Conservation (phyloP, 2,113 vertebrate species). For the Patagioenas fasciata region DNA sequence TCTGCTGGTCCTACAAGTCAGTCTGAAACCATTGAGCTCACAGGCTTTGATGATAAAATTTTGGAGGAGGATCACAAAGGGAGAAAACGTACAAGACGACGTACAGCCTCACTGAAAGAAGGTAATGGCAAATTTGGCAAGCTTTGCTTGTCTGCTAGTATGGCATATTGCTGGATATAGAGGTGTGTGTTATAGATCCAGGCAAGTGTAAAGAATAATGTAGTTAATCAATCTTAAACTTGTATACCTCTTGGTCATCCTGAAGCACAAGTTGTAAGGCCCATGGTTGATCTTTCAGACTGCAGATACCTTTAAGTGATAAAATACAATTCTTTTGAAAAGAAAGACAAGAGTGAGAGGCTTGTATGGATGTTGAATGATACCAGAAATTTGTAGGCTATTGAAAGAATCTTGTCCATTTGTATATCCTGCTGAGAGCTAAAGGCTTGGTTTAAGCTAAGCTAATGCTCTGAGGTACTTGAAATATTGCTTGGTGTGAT, state of each 20-base stretch:
- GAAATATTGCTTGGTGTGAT: neutral
- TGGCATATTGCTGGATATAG: neutral
- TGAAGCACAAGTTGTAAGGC: neutral
- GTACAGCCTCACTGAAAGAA: constrained; percentile 87
- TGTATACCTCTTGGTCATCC: neutral
- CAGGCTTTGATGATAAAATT: constrained; percentile 95
- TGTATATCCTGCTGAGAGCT: neutral
- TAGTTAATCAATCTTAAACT: neutral
- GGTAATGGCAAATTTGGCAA: constrained; percentile 58
- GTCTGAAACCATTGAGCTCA: constrained; percentile 97
- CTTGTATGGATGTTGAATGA: neutral
- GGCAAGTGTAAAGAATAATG: neutral
- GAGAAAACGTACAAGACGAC: constrained; percentile 85
- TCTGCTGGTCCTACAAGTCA: constrained; percentile 96
- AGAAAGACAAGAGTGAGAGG: neutral
- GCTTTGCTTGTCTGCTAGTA: neutral
- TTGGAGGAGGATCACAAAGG: constrained; percentile 92
- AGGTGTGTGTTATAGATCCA: neutral
- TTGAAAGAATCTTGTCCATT: neutral
- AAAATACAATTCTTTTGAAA: neutral
- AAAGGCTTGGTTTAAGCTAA: neutral
- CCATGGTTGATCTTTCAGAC: neutral
- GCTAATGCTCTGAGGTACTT: neutral
- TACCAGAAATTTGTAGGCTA: neutral
- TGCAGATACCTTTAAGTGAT: neutral